Conservation (phyloP, 2,797 vertebrate genomes). For the Xiphophorus birchmanni region DNA sequence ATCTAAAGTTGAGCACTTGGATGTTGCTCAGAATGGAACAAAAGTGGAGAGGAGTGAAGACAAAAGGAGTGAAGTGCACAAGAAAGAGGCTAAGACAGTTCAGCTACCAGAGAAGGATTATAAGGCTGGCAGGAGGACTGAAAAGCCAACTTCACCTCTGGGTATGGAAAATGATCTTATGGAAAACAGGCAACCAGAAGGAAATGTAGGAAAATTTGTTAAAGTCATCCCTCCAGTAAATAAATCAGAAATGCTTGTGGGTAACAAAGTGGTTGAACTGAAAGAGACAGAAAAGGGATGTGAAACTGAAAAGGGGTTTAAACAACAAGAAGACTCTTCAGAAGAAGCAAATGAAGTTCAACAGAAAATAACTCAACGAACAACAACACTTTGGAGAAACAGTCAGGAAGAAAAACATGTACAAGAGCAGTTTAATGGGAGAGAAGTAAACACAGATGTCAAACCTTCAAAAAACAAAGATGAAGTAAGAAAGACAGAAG, state of each 20-base stretch:
- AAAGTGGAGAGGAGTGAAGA: conserved; percentile 26
- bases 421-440: conserved; percentile 7
- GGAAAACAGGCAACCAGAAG: conserved; percentile 31
- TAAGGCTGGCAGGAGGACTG: background rate
- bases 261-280: conserved; percentile 21
- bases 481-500: conserved; percentile 22
- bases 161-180: conserved; percentile 23
- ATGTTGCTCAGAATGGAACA: conserved; percentile 26
- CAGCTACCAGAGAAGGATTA: conserved; percentile 20
- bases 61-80: conserved; percentile 10
- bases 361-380: conserved; percentile 15
- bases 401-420: conserved; percentile 28
- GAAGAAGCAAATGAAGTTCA: conserved; percentile 34
- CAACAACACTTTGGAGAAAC: conserved; percentile 5
- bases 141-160: conserved; percentile 16
- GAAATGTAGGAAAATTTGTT: conserved; percentile 12
- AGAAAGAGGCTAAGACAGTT: conserved; percentile 15
- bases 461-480: conserved; percentile 17
- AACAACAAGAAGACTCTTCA: conserved; percentile 16
- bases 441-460: conserved; percentile 19
- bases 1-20: conserved; percentile 19
- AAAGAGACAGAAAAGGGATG: conserved; percentile 18
- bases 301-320: conserved; percentile 24
- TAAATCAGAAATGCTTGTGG: conserved; percentile 31
- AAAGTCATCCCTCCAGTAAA: conserved; percentile 10